These are phyloP conservation scores for Poeciliopsis presidionis DNA, from an alignment of 2,797 vertebrate species.

Conservation along the genomic window DNA sequence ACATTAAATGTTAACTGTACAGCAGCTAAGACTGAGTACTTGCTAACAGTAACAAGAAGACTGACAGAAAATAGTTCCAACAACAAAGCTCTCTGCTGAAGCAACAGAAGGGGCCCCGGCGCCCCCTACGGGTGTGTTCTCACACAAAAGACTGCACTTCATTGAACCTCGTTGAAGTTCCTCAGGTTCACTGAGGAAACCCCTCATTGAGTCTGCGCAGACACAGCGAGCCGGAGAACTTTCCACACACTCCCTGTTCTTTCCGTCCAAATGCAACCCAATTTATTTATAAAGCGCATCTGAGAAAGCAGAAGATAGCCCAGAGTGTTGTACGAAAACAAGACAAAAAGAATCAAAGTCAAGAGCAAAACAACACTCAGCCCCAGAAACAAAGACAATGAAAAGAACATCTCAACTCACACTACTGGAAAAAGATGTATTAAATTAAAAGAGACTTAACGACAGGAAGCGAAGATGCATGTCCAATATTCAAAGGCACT, in stretches of 20 bases:
- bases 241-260: neutral
- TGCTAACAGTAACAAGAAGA: neutral
- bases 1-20: no score
- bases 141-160: neutral
- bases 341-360: neutral
- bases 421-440: neutral
- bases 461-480: neutral
- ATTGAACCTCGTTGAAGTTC: neutral
- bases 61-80: neutral
- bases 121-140: neutral
- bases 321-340: neutral
- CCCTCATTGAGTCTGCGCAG: neutral
- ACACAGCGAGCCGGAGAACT: neutral
- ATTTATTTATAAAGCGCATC: neutral
- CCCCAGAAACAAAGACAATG: neutral
- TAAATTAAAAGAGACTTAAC: neutral
- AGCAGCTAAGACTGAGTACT: neutral
- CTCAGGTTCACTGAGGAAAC: neutral
- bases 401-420: neutral
- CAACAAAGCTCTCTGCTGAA: neutral
- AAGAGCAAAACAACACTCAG: neutral
- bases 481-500: neutral
- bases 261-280: neutral
- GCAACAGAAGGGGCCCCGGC: neutral
- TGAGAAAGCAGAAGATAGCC: neutral